Evolutionary conservation across 2,888 invertebrate species (phyloP), one percentile per base, ranked within the genome.

Genomic region (Podabrus alpinus): DNA sequence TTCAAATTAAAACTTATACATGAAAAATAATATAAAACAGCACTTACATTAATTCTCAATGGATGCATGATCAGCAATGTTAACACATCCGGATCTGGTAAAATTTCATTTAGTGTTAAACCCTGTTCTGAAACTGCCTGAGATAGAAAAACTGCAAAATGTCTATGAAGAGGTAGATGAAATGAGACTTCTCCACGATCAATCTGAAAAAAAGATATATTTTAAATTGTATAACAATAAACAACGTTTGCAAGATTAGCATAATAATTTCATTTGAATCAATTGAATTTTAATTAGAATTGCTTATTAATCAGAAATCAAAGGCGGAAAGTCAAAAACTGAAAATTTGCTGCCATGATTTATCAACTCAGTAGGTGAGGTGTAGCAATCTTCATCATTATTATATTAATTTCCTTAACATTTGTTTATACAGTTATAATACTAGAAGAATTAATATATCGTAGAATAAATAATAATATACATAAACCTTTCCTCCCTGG

Each of bases 121-220:
- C 94, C 95, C 90, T 95, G 93, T 86, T 92, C 90, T 83, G 94
- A 91, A 76, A 95, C 93, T 67, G 94, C 96, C 86, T 96, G 95
- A 86, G 96, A 93, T 82, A 95, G 90, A 85, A 96, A 95, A 15
- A 94, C 93, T 0, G 96, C 93, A 86, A 97, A 92, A 89, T 98
- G 97, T 71, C 99, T 95, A 90, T 99, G 98, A 82, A 99, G 91
- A 16, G 98, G 98, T 84, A 98, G 92, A 89, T 99, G 98, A 90
- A 99, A 99, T 69, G 97, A 97, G 76, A 97, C 94, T 90, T 97
- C 95, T 87, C 93, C 90, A 88, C 91, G 92, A 87, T 95, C 94
- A 85, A 90, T 88, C 94, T 95, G 88, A n/a, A 88, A 88, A 78
- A 75, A 76, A 74, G 81, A 75, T 73, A 24, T 29, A n/a, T 9